These are phyloP conservation scores for Apis florea DNA, from an alignment of 1,140 invertebrate genomes.

Conservation along the genomic window DNA sequence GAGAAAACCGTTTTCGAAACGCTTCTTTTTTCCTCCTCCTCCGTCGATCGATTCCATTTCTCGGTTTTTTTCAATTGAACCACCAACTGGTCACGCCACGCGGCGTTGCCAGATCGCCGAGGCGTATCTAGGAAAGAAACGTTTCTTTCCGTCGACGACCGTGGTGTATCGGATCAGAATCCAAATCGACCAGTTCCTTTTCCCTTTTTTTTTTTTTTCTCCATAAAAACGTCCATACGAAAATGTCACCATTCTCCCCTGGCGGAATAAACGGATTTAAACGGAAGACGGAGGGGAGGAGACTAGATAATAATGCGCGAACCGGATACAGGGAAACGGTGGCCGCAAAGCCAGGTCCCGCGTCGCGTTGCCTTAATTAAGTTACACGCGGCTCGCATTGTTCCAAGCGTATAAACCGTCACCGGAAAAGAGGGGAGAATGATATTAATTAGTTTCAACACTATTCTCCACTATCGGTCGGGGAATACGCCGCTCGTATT, in stretches of 20 bases:
- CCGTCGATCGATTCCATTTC: too few relatives aligned
- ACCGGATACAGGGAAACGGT: constrained; percentile 73
- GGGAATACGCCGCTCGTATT: constrained; percentile 21
- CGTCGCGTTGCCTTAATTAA: constrained; percentile 81
- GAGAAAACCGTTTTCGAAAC: background rate
- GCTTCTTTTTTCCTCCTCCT: background rate
- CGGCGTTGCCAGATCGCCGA: too few relatives aligned
- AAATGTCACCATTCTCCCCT: constrained; percentile 28
- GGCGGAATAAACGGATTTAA: constrained; percentile 55
- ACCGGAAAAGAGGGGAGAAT: constrained; percentile 69
- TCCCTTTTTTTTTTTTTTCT: too few relatives aligned
- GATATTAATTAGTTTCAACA: constrained; percentile 79
- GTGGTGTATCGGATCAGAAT: too few relatives aligned
- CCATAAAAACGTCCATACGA: too few relatives aligned
- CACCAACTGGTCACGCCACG: too few relatives aligned
- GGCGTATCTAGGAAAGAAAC: too few relatives aligned
- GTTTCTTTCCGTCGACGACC: too few relatives aligned
- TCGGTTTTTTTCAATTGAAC: too few relatives aligned
- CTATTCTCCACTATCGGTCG: background rate
- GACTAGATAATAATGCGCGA: constrained; percentile 78
- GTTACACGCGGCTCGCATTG: constrained; percentile 78
- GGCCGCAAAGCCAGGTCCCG: constrained; percentile 77
- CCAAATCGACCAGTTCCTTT: too few relatives aligned
- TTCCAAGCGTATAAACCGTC: constrained; percentile 77
- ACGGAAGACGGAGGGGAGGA: constrained; percentile 52